Percentiles rank a stretch among this genome's conserved stretches.
Evolutionary conservation across 2,113 vertebrate genomes (phyloP).

Genomic region (Corvus cornix): DNA sequence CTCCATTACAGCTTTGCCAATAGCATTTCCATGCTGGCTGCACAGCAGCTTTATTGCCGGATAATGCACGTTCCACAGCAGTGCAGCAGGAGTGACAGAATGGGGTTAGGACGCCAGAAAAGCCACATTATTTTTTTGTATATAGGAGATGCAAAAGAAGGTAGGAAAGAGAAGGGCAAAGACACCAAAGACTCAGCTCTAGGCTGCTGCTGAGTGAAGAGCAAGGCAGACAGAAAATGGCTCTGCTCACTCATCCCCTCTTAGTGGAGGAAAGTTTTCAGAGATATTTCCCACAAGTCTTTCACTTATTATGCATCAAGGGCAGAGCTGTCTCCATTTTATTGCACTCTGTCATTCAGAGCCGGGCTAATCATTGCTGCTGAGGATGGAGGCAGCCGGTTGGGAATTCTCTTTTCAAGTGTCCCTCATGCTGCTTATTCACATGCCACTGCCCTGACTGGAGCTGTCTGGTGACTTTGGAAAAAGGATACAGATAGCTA

Average conservation of each 20-base stretch:
- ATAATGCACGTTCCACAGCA: slow-evolving; percentile 74
- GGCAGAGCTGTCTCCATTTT: slow-evolving; percentile 29
- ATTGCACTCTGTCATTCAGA: slow-evolving; percentile 40
- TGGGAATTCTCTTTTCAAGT: slow-evolving; percentile 8
- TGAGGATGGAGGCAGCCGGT: not conserved
- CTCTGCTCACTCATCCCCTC: not conserved
- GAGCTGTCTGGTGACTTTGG: not conserved
- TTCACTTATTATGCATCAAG: slow-evolving; percentile 22
- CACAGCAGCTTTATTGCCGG: slow-evolving; percentile 75
- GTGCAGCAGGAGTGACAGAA: slow-evolving; percentile 81
- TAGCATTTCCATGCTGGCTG: slow-evolving; percentile 73
- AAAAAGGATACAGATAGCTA: not conserved
- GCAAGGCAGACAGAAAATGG: not conserved
- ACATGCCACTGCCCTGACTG: not conserved
- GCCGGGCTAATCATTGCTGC: slow-evolving; percentile 21
- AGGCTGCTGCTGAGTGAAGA: not conserved
- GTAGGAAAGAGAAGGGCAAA: not conserved
- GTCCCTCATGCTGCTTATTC: not conserved
- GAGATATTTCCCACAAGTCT: not conserved
- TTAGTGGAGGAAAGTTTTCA: not conserved
- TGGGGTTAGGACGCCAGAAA: slow-evolving; percentile 78
- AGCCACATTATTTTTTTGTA: slow-evolving; percentile 56
- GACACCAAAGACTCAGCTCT: not conserved
- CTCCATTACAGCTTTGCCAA: slow-evolving; percentile 78
- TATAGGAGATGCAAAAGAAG: slow-evolving; percentile 15